Evolutionary conservation across 2,888 invertebrate genomes (phyloP).

Genomic region (Tipula vernalis): DNA sequence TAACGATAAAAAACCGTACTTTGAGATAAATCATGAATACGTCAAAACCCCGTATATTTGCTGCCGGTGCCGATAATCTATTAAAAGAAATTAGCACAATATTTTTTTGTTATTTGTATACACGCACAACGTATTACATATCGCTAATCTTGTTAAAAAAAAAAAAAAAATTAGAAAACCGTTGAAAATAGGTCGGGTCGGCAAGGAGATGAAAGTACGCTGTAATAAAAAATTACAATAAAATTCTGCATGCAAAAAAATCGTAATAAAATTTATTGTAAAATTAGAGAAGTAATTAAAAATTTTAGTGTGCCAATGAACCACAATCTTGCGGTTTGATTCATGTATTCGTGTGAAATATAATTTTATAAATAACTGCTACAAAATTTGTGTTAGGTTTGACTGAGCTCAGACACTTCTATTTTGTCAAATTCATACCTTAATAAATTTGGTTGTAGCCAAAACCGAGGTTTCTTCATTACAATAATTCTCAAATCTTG

Average conservation of each 20-base stretch:
- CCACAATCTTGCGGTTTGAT: no score
- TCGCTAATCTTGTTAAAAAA: neutral
- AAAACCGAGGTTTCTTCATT: no score
- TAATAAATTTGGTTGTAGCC: no score
- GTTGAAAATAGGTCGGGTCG: neutral
- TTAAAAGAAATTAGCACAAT: neutral
- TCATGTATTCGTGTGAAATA: no score
- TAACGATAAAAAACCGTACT: neutral
- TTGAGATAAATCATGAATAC: neutral
- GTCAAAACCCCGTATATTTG: neutral
- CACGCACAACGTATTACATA: neutral
- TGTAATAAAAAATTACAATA: neutral
- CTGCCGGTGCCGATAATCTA: neutral
- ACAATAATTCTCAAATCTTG: no score
- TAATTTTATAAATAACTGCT: no score
- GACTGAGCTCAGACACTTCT: no score
- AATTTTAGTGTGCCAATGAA: no score
- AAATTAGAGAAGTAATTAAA: no score
- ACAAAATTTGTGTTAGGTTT: no score
- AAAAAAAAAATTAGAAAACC: neutral
- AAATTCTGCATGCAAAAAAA: neutral
- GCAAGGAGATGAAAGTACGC: neutral
- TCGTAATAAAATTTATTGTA: no score
- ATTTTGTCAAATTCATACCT: no score
- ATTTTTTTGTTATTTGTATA: neutral